A percentile compares a stretch with the other conserved stretches of the same genome.
Evolutionary conservation across 1,140 invertebrate genomes (phyloP).

Genomic region (Atta colombica): DNA sequence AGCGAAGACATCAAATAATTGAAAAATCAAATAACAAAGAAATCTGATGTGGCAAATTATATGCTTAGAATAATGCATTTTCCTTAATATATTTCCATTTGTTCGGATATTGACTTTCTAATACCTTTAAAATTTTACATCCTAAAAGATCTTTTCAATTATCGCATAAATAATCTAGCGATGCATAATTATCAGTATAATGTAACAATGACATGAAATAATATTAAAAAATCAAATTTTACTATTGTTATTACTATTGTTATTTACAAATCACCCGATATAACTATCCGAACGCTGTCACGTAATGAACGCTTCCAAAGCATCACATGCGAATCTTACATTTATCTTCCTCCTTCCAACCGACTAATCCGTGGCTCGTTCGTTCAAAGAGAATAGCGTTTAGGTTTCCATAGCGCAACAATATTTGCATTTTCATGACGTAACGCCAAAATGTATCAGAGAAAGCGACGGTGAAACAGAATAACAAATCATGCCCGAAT

Average conservation of each 20-base stretch:
- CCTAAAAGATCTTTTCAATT: background rate
- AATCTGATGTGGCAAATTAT: background rate
- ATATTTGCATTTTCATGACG: constrained; percentile 59
- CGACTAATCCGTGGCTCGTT: constrained; percentile 75
- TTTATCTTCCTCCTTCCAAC: constrained; percentile 81
- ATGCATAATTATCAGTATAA: background rate
- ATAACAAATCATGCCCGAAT: constrained; percentile 56
- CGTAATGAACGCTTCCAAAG: constrained; percentile 53
- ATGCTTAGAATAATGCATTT: background rate
- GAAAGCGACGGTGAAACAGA: constrained; percentile 44
- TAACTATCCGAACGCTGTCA: constrained; percentile 33
- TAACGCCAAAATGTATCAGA: constrained; percentile 37
- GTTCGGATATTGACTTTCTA: background rate
- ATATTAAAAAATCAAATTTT: background rate
- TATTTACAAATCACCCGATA: constrained; percentile 11
- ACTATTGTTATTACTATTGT: background rate
- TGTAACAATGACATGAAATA: background rate
- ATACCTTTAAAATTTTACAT: background rate
- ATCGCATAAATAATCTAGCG: background rate
- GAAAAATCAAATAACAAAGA: background rate
- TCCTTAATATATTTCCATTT: background rate
- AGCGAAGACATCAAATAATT: background rate
- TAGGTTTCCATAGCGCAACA: constrained; percentile 47
- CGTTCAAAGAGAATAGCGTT: constrained; percentile 65
- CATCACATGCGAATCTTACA: constrained; percentile 82